These are phyloP conservation scores for cat (Felis catus) DNA, from an alignment of 2,113 vertebrate genomes.

Conservation along the genomic window F.catus_Fca126_mat1.0 CM031421.1:1345001-1345500, in stretches of 20 bases:
- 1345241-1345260: not conserved
- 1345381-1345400: not conserved
- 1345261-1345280: not conserved
- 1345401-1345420: not conserved
- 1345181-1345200: not conserved
- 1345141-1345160: not conserved
- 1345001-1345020: not conserved
- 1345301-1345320: not conserved
- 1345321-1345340: not conserved
- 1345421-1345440: not conserved
- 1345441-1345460: not conserved
- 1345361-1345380: not conserved
- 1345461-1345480: not conserved
- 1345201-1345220: not conserved
- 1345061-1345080: not conserved
- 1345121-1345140: not conserved
- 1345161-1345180: not conserved
- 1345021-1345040: not conserved
- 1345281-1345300: not conserved
- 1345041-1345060: not conserved
- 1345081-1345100: not conserved
- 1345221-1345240: not conserved
- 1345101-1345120: not conserved
- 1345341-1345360: not conserved
- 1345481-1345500: not conserved